Percentiles rank a stretch among this genome's conserved stretches.
These are phyloP conservation scores for Doryteuthis pealeii DNA, from an alignment of 1,140 invertebrate genomes.

Conservation along the genomic window DNA sequence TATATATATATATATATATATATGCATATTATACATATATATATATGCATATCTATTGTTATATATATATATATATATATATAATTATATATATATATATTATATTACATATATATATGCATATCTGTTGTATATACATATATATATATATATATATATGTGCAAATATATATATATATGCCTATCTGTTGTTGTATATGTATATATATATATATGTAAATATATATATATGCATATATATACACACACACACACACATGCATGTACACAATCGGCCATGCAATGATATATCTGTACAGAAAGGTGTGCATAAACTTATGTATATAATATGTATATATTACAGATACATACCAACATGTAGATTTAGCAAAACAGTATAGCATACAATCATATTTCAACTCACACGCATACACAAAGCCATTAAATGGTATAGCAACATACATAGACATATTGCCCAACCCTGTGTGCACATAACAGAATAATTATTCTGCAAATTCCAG, in stretches of 20 bases:
- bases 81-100: neutral
- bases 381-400: neutral
- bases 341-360: neutral
- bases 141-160: neutral
- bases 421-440: neutral
- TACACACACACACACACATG: neutral
- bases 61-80: neutral
- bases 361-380: neutral
- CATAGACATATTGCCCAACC: neutral
- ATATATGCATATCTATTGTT: neutral
- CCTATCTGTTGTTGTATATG: neutral
- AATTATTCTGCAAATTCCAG: neutral
- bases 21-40: too few relatives aligned
- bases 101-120: neutral
- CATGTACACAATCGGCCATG: neutral
- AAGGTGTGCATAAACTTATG: neutral
- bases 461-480: neutral
- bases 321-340: neutral
- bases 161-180: neutral
- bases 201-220: neutral
- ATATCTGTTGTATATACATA: conserved; percentile 2
- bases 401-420: neutral
- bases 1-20: too few relatives aligned
- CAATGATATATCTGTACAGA: neutral
- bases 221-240: too few relatives aligned